Conservation (phyloP, 2,797 vertebrate species). For the Rhinogobio ventralis region DNA sequence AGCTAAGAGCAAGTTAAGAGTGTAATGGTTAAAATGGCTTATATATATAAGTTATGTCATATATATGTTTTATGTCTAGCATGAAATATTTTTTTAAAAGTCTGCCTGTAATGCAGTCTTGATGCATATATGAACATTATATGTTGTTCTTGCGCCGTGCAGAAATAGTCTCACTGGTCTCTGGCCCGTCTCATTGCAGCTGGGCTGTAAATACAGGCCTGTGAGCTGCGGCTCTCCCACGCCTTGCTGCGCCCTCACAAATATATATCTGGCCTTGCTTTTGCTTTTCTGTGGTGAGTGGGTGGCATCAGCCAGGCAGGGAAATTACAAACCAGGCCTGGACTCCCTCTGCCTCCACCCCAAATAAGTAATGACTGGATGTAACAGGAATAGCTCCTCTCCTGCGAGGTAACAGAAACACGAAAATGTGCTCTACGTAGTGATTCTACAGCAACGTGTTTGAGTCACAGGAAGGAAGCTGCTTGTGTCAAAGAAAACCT, state of each 20-base stretch:
- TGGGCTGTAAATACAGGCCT: slow-evolving; percentile 80
- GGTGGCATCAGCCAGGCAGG: slow-evolving; percentile 72
- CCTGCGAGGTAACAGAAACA: slow-evolving; percentile 55
- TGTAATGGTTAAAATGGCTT: not conserved
- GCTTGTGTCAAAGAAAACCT: not conserved
- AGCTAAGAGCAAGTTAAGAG: not conserved
- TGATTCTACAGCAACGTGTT: slow-evolving; percentile 8
- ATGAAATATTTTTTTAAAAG: not conserved
- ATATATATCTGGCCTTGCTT: slow-evolving; percentile 68
- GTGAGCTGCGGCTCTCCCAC: slow-evolving; percentile 73
- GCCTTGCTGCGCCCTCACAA: slow-evolving; percentile 70
- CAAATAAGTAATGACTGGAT: slow-evolving; percentile 78
- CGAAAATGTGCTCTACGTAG: slow-evolving; percentile 11
- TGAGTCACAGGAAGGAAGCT: not conserved
- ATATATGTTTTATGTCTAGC: not conserved
- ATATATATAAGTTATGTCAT: too few species aligned
- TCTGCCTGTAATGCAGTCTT: not conserved
- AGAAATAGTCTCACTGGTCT: slow-evolving; percentile 67
- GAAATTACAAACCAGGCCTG: slow-evolving; percentile 80
- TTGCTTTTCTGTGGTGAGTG: slow-evolving; percentile 79
- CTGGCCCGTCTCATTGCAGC: slow-evolving; percentile 61
- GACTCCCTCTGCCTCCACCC: slow-evolving; percentile 78
- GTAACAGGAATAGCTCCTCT: slow-evolving; percentile 75
- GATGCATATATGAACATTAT: not conserved
- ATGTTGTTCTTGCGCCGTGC: slow-evolving; percentile 38